Evolutionary conservation across 2,888 invertebrate species (phyloP), one percentile per base, ranked within the genome.

Genomic region (Drosophila colorata): DNA sequence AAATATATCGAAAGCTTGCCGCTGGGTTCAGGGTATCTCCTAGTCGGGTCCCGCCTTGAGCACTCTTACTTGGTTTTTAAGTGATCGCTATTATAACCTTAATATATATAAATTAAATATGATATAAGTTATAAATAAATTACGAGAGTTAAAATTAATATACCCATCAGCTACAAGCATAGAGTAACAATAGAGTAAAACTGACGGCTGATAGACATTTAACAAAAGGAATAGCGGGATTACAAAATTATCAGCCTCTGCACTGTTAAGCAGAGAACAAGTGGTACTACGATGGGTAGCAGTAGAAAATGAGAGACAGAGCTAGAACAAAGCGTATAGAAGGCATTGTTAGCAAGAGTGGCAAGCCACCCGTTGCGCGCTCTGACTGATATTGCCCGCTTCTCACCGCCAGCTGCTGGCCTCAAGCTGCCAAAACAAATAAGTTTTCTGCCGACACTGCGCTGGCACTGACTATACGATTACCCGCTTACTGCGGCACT

Each of bases 361-460:
- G 20, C 37, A 47, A 47, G 18, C 66, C 72, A 41, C 46, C 58
- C 58, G 28, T 47, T 48, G 38, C 20, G 40, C 20, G 23, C 28
- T 35, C 9, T n/a, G 25, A 33, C 44, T 55, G 33, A 40, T 64
- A 55, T 43, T 56, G n/a, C 25, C 16, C 43, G 76, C 66, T 60
- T 44, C 67, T 61, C 59, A 56, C 47, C 59, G 59, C 56, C 80
- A 63, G 57, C 81, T 67, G 74, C 49, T 55, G 46, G 63, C 60
- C 71, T 56, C 61, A 67, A 69, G 58, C 85, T 84, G 71, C 69
- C 68, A 81, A 77, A 80, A 64, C 70, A 80, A 80, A 80, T 77
- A 79, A 79, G 66, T 66, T 71, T 65, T 37, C 13, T 41, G 47
- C 41, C 58, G 44, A 33, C 18, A 28, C 33, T 41, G 55, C 28